phyloP scores from a whole-genome alignment of 2,888 invertebrate species.

The Polietes domitor region DNA sequence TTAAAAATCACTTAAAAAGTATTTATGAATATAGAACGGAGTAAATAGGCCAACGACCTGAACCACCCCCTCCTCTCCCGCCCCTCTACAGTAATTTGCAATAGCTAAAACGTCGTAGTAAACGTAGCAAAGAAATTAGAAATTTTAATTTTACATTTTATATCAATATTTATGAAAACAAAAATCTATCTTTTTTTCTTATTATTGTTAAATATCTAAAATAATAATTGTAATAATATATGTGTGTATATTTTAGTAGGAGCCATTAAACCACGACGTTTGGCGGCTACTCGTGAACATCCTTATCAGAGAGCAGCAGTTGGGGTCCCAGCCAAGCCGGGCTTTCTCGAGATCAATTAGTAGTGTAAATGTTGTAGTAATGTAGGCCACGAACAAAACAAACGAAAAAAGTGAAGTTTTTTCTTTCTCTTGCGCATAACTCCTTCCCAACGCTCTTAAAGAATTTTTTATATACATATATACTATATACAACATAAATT shows the following conservation, averaged over 20 bases:
- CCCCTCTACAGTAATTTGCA: constrained; percentile 36
- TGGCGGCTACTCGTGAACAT: constrained; percentile 93
- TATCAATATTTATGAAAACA: constrained; percentile 34
- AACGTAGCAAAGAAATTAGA: background rate
- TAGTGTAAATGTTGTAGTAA: background rate
- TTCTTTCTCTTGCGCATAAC: constrained; percentile 37
- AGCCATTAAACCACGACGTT: constrained; percentile 87
- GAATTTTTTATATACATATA: too few species aligned
- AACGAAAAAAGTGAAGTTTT: constrained; percentile 1
- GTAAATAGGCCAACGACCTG: too few species aligned
- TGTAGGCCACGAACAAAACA: background rate
- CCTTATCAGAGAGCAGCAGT: constrained; percentile 95
- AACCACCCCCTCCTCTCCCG: background rate
- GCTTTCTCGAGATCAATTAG: constrained; percentile 76
- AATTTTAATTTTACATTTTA: constrained; percentile 37
- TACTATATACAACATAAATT: too few species aligned
- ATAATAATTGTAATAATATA: constrained; percentile 71
- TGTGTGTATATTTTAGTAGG: constrained; percentile 79
- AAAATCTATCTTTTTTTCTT: too few species aligned
- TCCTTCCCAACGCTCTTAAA: background rate
- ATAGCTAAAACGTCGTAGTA: constrained; percentile 11
- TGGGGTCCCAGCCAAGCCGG: constrained; percentile 87
- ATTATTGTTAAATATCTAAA: constrained; percentile 23
- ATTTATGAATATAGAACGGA: too few species aligned
- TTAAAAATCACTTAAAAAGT: too few species aligned